These are phyloP conservation scores for Amblyopsis hoosieri DNA, from an alignment of 2,797 vertebrate genomes.

Conservation along the genomic window DNA sequence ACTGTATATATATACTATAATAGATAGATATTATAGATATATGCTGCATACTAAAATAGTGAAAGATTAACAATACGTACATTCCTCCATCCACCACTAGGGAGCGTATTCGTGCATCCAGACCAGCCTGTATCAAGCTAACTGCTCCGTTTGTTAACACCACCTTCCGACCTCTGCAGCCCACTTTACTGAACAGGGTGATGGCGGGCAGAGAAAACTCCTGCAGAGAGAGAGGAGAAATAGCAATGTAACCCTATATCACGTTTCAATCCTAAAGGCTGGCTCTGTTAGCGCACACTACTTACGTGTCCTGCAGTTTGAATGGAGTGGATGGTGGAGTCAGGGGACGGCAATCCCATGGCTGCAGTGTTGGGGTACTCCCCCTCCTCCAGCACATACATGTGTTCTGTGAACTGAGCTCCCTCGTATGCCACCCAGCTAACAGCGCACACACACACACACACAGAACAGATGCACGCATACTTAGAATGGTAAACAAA, in stretches of 20 bases:
- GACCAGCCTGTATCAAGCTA: slow-evolving; percentile 82
- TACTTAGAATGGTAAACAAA: background rate
- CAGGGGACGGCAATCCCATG: slow-evolving; percentile 82
- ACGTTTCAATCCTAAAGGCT: no score
- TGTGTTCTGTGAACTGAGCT: slow-evolving; percentile 84
- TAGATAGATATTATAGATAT: no score
- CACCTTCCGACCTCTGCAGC: slow-evolving; percentile 86
- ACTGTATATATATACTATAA: no score
- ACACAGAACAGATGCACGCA: slow-evolving; percentile 6
- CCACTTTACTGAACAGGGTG: slow-evolving; percentile 84
- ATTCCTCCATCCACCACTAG: slow-evolving; percentile 89
- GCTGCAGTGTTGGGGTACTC: slow-evolving; percentile 82
- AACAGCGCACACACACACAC: slow-evolving; percentile 66
- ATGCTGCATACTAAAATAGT: no score
- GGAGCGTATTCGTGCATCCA: slow-evolving; percentile 82
- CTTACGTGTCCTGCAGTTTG: slow-evolving; percentile 86
- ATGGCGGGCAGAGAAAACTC: slow-evolving; percentile 90
- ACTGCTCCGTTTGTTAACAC: slow-evolving; percentile 74
- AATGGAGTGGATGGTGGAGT: slow-evolving; percentile 81
- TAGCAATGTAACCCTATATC: background rate
- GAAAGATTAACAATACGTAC: slow-evolving; percentile 75
- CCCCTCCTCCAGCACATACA: slow-evolving; percentile 94
- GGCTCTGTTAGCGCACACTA: slow-evolving; percentile 33
- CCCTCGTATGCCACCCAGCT: slow-evolving; percentile 91
- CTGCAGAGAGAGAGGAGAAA: slow-evolving; percentile 59